Conservation (phyloP, 2,888 invertebrate genomes). For the Marasmarcha lunaedactyla region DNA sequence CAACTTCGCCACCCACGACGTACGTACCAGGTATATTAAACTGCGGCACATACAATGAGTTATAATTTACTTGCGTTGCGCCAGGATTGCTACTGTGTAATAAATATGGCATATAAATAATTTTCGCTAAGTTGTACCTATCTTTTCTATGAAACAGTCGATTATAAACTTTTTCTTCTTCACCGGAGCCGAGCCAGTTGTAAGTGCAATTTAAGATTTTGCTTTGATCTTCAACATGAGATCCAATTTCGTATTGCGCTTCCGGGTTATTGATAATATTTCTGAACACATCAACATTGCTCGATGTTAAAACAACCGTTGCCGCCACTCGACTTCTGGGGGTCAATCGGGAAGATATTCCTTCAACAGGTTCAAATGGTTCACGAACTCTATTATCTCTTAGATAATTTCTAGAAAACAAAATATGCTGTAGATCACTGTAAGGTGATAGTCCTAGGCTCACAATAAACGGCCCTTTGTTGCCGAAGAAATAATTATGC, state of each 20-base stretch:
- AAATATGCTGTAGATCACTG: conserved; percentile 81
- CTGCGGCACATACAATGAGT: conserved; percentile 82
- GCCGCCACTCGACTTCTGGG: conserved; percentile 95
- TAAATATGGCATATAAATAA: conserved; percentile 91
- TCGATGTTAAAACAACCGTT: conserved; percentile 90
- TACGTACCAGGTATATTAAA: conserved; percentile 79
- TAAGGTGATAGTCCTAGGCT: conserved; percentile 91
- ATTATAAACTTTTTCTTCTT: conserved; percentile 79
- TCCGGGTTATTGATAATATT: conserved; percentile 93
- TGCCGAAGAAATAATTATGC: conserved; percentile 91
- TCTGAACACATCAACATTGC: conserved; percentile 88
- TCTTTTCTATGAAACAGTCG: conserved; percentile 88
- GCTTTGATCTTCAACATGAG: conserved; percentile 94
- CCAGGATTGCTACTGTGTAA: conserved; percentile 91
- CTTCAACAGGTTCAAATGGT: conserved; percentile 79
- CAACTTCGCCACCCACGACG: conserved; percentile 91
- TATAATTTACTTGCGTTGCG: conserved; percentile 83
- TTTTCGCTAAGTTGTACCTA: conserved; percentile 93
- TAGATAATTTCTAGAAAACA: conserved; percentile 90
- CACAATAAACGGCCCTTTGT: conserved; percentile 89
- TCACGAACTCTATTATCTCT: conserved; percentile 87
- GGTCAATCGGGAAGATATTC: conserved; percentile 77
- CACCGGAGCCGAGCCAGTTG: conserved; percentile 90
- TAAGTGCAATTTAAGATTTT: conserved; percentile 92
- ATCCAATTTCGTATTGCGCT: conserved; percentile 94